Evolutionary conservation across 2,888 invertebrate species (phyloP).

Genomic region (Glaucopsyche alexis): DNA sequence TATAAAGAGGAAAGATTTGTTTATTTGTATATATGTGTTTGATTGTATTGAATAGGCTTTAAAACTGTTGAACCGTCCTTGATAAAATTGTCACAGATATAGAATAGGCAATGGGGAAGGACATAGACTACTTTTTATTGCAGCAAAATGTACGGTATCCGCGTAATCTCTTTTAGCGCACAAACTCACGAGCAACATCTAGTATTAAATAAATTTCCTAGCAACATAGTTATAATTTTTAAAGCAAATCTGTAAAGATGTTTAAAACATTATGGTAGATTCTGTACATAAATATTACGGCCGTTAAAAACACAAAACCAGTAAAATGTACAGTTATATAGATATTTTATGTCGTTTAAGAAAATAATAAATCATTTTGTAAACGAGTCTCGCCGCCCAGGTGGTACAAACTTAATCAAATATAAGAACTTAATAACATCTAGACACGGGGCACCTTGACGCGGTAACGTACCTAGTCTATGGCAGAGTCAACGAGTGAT

Average conservation of each 20-base stretch:
- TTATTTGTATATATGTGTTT: too few relatives aligned
- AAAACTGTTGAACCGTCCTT: too few relatives aligned
- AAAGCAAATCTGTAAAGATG: background rate
- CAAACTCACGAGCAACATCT: too few relatives aligned
- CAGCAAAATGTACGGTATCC: too few relatives aligned
- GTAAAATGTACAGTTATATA: slow-evolving; percentile 27
- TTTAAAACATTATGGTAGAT: slow-evolving; percentile 7
- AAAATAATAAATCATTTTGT: slow-evolving; percentile 23
- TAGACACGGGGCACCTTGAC: slow-evolving; percentile 1
- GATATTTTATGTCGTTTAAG: slow-evolving; percentile 27
- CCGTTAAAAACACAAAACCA: slow-evolving; percentile 22
- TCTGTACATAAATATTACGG: slow-evolving; percentile 19
- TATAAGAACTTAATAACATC: slow-evolving; percentile 27
- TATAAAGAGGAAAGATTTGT: too few relatives aligned
- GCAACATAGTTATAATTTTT: background rate
- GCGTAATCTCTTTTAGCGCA: too few relatives aligned
- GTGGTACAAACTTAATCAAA: slow-evolving; percentile 28
- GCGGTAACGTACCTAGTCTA: background rate
- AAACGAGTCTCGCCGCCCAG: slow-evolving; percentile 27
- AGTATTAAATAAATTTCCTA: background rate
- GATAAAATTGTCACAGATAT: too few relatives aligned
- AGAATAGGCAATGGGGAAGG: too few relatives aligned
- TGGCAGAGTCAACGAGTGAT: background rate
- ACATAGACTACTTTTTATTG: too few relatives aligned
- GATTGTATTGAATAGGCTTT: too few relatives aligned